Evolutionary conservation across 2,797 vertebrate species (phyloP), one percentile per base, ranked within the genome.

Genomic region (Cottoperca gobio): DNA sequence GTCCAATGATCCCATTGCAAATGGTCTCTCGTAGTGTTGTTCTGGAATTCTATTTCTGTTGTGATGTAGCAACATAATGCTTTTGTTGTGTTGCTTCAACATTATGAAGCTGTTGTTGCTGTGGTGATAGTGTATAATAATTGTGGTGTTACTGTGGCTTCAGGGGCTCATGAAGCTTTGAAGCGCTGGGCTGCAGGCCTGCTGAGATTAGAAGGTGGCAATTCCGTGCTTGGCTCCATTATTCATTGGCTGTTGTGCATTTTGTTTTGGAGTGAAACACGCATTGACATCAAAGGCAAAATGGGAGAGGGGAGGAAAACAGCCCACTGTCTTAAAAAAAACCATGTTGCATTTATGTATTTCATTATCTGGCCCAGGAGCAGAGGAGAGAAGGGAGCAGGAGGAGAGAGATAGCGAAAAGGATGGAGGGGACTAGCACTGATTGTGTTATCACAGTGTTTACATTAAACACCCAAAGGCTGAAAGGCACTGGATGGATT

Each of bases 311-410:
- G 72, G 72, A 80, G 80, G 78, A 84, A 79, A 86, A 75, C 81
- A 86, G 78, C 77, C 76, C 74, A 76, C 75, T 69, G 70, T 86
- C 81, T 76, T 70, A 80, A 88, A 78, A 81, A 55, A 58, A 17
- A 23, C 76, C 78, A 89, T 87, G 84, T 85, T 91, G 87, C 89
- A 90, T 91, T 90, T 86, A 91, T 90, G 86, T 87, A 90, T 91
- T 91, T 92, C 89, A 92, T 93, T 91, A 91, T 86, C 73, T 69
- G 68, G 60, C 73, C 79, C 62, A 79, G 79, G 60, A 83, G 66
- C 76, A 69, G 67, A 64, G 59, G 71, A 79, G 74, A 67, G 49
- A 81, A 76, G 62, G 57, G 75, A 78, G 73, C 70, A 80, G 73
- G 48, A 69, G 67, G 45, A 61, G 66, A 66, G 86, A 74, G 79